Evolutionary conservation across 2,113 vertebrate genomes (phyloP), one percentile per base, ranked within the genome.

Genomic region (Calidris pygmaea): DNA sequence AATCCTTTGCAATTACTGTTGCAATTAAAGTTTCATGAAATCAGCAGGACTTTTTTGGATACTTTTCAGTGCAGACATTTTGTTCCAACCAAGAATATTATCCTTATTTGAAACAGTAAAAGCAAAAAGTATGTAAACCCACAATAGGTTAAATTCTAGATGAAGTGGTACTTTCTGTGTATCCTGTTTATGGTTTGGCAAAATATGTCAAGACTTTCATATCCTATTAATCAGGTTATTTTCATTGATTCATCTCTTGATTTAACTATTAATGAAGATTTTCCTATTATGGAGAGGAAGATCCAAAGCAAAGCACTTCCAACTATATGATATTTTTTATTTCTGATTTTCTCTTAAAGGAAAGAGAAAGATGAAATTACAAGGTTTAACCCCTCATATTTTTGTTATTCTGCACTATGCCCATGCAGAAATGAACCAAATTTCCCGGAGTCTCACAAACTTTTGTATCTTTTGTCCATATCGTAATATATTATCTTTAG

Each of bases 11-110:
- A 96, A 94, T 96, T 95, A 89, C 45, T 68, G 75, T 71, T 97
- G 47, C 82, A 90, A 71, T 97, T 95, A 95, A 85, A 93, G 39
- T 94, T 97, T 96, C 85, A 86, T 95, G 47, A 96, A 95, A 89
- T 76, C 76, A 95, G 80, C 48, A 94, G 76, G 65, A 91, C n/a
- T 85, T 58, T 66, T 90, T 90, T 86, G 37, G 43, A 45, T 84
- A 27, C 65, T 95, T 41, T 70, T 93, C 77, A 79, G 12, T 76
- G 76, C 58, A 75, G 72, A 90, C 60, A 63, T 91, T 95, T 75
- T 95, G 71, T 92, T 89, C 47, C 53, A 87, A 50, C 27, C 74
- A 79, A 91, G 95, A 66, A 56, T 56, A 24, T 35, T 90, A 50
- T 39, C 60, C 18, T 3, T 92, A 45, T 95, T 70, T 89, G 84